Evolutionary conservation across 2,113 vertebrate genomes (phyloP), one percentile per base, ranked within the genome.

Genomic region (Panthera tigris): DNA sequence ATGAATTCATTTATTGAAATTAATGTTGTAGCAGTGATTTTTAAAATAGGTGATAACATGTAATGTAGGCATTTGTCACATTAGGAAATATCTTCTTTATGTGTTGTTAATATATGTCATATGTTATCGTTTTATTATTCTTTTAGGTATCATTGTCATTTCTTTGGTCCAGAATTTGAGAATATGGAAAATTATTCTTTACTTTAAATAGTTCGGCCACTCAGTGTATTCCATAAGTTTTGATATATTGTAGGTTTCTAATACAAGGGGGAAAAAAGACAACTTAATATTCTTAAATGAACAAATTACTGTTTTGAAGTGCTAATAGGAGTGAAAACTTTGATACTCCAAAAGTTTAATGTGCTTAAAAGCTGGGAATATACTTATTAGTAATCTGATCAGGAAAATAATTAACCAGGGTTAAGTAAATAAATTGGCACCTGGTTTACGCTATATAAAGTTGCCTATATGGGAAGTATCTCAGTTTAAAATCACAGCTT

Each of bases 131-230:
- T 94, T 91, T 90, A 16, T 84, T 94, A 82, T 8, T 94, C 10
- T 96, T 94, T 90, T 87, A 96, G 41, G 74, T 83, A 61, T 81
- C 16, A 78, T 90, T 96, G 4, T 93, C 13, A 15, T 97, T 97
- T 97, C 33, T 95, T 97, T 97, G 76, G 23, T 76, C 19, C 63
- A 95, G 2, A 57, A 36, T 93, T 73, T 95, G 80, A 94, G 33
- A 36, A 76, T 41, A 68, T 91, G 36, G 39, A 68, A 95, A 55
- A 63, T 8, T 79, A 23, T 92, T 94, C 45, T 13, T 93, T 95
- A 33, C 15, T 90, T 11, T 92, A 25, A 96, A 87, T 93, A 50
- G 45, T 73, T 95, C 61, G 94, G 36, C 63, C 96, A 76, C 57
- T 95, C 82, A 89, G 3, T 93, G 1, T 96, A 55, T 93, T 95